Conservation (phyloP, 2,888 invertebrate genomes). For the Chirona hameri region DNA sequence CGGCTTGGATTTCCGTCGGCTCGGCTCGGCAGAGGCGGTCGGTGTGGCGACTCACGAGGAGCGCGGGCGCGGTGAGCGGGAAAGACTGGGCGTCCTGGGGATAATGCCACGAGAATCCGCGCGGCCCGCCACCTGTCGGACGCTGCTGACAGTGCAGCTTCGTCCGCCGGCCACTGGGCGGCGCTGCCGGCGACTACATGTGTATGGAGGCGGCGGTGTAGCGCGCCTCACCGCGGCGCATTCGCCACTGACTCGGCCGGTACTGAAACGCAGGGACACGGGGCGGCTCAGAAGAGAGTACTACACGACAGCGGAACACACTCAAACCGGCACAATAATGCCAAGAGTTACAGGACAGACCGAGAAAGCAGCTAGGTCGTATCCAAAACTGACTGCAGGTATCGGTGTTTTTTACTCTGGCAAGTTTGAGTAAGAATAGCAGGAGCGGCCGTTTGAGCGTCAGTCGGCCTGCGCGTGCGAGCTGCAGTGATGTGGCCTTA, state of each 20-base stretch:
- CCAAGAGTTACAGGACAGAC: too few species aligned
- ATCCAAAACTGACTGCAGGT: too few species aligned
- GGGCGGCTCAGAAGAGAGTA: neutral
- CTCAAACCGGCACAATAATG: too few species aligned
- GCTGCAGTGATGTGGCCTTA: conserved; percentile 50
- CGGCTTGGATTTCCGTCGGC: neutral
- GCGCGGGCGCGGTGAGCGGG: neutral
- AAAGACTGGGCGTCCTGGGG: neutral
- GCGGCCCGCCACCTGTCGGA: neutral
- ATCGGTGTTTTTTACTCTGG: too few species aligned
- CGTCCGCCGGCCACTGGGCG: neutral
- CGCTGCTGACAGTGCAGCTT: neutral
- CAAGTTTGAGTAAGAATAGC: too few species aligned
- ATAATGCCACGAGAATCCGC: neutral
- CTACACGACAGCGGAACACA: too few species aligned
- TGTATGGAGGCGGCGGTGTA: conserved; percentile 94
- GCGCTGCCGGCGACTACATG: conserved; percentile 57
- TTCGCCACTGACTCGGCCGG: conserved; percentile 90
- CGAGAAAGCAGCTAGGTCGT: too few species aligned
- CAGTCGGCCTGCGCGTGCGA: too few species aligned
- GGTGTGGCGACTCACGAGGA: neutral
- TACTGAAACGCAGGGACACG: conserved; percentile 61
- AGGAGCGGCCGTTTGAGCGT: too few species aligned
- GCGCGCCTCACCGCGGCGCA: conserved; percentile 85
- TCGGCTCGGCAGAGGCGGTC: neutral